Conservation (phyloP, 2,797 vertebrate genomes). For the Eupleurogrammus muticus region DNA sequence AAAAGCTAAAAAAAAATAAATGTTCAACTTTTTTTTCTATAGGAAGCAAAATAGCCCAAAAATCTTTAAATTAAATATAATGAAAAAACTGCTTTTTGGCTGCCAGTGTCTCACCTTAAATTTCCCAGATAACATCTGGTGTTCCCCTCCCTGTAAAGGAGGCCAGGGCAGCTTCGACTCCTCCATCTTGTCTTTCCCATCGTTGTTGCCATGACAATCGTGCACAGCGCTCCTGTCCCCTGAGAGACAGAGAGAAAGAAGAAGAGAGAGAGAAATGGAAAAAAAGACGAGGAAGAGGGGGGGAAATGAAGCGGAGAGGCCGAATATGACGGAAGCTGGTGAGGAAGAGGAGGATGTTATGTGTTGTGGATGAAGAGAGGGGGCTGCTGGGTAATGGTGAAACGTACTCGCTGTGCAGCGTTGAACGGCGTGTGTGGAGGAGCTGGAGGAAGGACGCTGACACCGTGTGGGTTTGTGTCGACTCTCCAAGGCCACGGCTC, state of each 20-base stretch:
- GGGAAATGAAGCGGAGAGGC: slow-evolving; percentile 40
- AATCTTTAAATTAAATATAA: no score
- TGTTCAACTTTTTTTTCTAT: no score
- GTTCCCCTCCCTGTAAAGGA: slow-evolving; percentile 57
- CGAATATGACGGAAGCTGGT: slow-evolving; percentile 26
- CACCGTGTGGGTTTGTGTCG: slow-evolving; percentile 57
- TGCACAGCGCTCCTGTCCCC: slow-evolving; percentile 74
- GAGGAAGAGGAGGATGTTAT: slow-evolving; percentile 21
- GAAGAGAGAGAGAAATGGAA: slow-evolving; percentile 61
- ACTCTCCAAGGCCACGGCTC: slow-evolving; percentile 64
- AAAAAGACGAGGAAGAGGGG: slow-evolving; percentile 41
- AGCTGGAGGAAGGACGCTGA: slow-evolving; percentile 40
- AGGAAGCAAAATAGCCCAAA: no score
- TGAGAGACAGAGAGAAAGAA: slow-evolving; percentile 61
- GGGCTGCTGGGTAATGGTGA: slow-evolving; percentile 14
- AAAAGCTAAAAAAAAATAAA: no score
- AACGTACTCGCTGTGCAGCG: no score
- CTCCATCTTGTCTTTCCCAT: slow-evolving; percentile 81
- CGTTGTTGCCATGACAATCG: slow-evolving; percentile 86
- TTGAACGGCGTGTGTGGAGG: slow-evolving; percentile 41
- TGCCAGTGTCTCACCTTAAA: not conserved
- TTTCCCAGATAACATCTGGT: slow-evolving; percentile 54
- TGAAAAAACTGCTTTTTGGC: no score
- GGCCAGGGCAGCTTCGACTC: slow-evolving; percentile 67
- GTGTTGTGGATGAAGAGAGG: slow-evolving; percentile 26